Evolutionary conservation across 2,888 invertebrate genomes (phyloP).

Genomic region (Phlogophora meticulosa): DNA sequence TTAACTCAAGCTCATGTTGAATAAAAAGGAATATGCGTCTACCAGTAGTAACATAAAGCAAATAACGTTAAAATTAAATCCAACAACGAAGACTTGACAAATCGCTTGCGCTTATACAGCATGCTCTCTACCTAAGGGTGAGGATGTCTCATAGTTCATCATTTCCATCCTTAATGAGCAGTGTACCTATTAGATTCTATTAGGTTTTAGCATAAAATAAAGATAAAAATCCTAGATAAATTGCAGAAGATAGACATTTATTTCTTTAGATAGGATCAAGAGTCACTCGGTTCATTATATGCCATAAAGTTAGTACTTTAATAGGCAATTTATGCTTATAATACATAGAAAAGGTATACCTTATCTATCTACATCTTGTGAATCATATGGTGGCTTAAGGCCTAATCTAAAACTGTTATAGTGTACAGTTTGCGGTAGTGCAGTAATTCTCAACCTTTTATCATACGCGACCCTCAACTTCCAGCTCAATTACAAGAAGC

Average conservation of each 20-base stretch:
- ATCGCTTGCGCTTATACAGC: slow-evolving; percentile 2
- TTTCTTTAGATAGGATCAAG: slow-evolving; percentile 17
- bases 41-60: too few species aligned
- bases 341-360: neutral
- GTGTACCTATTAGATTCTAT: slow-evolving; percentile 36
- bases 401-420: neutral
- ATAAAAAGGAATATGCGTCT: too few species aligned
- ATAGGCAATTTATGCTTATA: slow-evolving; percentile 8
- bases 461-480: too few species aligned
- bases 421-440: too few species aligned
- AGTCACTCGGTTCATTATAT: slow-evolving; percentile 8
- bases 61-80: too few species aligned
- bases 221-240: slow-evolving; percentile 35
- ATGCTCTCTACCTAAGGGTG: slow-evolving; percentile 21
- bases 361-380: neutral
- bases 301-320: slow-evolving; percentile 4
- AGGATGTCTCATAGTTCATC: slow-evolving; percentile 23
- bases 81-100: too few species aligned
- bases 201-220: slow-evolving; percentile 38
- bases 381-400: too few species aligned
- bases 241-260: slow-evolving; percentile 10
- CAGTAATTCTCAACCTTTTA: too few species aligned
- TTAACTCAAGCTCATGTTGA: too few species aligned
- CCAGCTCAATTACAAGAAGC: too few species aligned
- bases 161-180: slow-evolving; percentile 40